Percentiles rank a stretch among this genome's conserved stretches.
Conservation (phyloP, 2,113 vertebrate genomes). For the Gobius niger region DNA sequence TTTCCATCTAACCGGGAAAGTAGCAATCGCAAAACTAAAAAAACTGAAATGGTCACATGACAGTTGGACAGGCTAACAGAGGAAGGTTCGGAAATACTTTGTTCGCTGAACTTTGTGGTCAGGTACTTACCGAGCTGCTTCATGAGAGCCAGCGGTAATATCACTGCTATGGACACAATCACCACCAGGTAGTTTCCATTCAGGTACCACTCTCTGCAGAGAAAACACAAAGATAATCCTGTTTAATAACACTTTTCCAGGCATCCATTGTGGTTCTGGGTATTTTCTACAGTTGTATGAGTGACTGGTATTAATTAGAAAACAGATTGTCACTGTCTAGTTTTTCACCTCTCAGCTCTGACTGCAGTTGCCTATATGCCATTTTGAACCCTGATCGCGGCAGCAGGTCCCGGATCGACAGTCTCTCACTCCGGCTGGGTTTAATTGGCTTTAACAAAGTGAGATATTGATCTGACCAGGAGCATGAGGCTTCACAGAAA, state of each 20-base stretch:
- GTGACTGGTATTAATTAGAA: neutral
- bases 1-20: conserved; percentile 1
- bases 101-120: too few species aligned
- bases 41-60: too few species aligned
- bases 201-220: conserved; percentile 86
- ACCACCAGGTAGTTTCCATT: conserved; percentile 89
- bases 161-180: conserved; percentile 84
- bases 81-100: too few species aligned
- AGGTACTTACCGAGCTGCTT: conserved; percentile 90
- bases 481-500: neutral
- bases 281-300: neutral
- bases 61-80: too few species aligned
- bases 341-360: neutral
- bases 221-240: conserved; percentile 24
- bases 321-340: neutral
- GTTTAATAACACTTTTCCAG: neutral
- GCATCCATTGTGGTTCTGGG: neutral
- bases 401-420: neutral
- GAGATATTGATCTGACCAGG: conserved; percentile 13
- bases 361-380: neutral
- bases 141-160: conserved; percentile 93
- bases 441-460: conserved; percentile 12
- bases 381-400: neutral
- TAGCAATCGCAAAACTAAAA: neutral
- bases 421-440: conserved; percentile 19